phyloP scores from a whole-genome alignment of 2,797 vertebrate species.

The Smutsia gigantea region DNA sequence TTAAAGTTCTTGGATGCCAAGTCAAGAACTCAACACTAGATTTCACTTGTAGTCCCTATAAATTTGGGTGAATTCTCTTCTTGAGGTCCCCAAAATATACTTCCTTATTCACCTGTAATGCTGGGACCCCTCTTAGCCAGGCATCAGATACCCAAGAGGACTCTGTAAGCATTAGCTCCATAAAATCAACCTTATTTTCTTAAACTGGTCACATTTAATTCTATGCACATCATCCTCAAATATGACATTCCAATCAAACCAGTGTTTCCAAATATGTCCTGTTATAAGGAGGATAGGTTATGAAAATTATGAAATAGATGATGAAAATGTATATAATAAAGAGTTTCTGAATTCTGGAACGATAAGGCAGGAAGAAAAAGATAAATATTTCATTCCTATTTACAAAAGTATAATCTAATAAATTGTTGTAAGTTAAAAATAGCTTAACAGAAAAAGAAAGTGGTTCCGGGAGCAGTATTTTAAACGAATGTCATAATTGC shows the following conservation, averaged over 20 bases:
- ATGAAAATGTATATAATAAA: not conserved
- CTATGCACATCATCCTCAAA: not conserved
- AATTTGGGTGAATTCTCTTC: not conserved
- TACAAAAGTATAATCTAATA: not conserved
- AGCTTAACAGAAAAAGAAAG: not conserved
- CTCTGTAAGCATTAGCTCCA: not conserved
- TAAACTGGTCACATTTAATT: not conserved
- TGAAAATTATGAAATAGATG: not conserved
- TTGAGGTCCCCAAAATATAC: not conserved
- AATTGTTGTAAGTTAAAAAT: not conserved
- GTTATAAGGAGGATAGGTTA: not conserved
- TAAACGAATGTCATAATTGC: not conserved
- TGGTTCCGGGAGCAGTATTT: not conserved
- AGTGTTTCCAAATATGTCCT: not conserved
- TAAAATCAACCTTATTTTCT: not conserved
- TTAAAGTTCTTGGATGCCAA: not conserved
- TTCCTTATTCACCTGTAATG: not conserved
- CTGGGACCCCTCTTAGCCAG: not conserved
- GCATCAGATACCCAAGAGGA: not conserved
- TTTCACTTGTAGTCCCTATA: not conserved
- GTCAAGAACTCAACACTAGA: not conserved
- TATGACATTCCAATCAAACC: not conserved
- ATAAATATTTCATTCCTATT: not conserved
- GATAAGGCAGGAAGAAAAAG: not conserved
- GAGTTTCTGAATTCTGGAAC: not conserved